These are phyloP conservation scores for Lasioglossum marginatum DNA, from an alignment of 2,888 invertebrate genomes.

Conservation along the genomic window DNA sequence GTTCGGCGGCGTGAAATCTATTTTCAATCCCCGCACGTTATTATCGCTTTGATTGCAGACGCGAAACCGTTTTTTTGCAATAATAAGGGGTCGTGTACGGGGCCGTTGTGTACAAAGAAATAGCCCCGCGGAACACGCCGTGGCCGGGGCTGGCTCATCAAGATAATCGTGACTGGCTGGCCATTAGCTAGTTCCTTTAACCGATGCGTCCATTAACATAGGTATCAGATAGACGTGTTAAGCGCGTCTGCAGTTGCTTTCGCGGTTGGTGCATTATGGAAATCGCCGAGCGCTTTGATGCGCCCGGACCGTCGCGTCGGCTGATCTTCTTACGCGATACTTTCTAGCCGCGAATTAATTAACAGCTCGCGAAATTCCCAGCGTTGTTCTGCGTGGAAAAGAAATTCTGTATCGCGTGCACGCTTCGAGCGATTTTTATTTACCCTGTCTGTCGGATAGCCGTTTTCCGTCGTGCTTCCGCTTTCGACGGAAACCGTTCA, in stretches of 20 bases:
- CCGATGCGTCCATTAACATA: constrained; percentile 65
- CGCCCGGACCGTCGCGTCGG: constrained; percentile 28
- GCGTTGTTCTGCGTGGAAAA: neutral
- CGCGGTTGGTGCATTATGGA: constrained; percentile 59
- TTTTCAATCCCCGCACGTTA: constrained; percentile 17
- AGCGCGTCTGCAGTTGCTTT: constrained; percentile 49
- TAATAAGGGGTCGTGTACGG: constrained; percentile 21
- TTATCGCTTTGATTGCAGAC: constrained; percentile 27
- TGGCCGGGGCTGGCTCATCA: constrained; percentile 42
- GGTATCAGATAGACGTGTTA: constrained; percentile 67
- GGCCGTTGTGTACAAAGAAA: constrained; percentile 42
- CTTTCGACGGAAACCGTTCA: neutral
- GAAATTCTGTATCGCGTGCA: neutral
- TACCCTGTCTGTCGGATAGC: neutral
- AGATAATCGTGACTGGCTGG: constrained; percentile 59
- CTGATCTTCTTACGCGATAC: constrained; percentile 41
- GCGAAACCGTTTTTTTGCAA: constrained; percentile 32
- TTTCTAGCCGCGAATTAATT: constrained; percentile 36
- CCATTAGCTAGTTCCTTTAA: constrained; percentile 60
- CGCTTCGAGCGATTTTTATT: neutral
- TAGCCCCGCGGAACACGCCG: constrained; percentile 15
- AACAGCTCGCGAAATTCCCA: neutral
- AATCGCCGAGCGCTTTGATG: constrained; percentile 49
- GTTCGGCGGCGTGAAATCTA: neutral
- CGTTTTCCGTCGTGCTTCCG: neutral